Percentiles rank a stretch among this genome's conserved stretches.
Evolutionary conservation across 2,888 invertebrate genomes (phyloP).

Genomic region (Tipula unca): DNA sequence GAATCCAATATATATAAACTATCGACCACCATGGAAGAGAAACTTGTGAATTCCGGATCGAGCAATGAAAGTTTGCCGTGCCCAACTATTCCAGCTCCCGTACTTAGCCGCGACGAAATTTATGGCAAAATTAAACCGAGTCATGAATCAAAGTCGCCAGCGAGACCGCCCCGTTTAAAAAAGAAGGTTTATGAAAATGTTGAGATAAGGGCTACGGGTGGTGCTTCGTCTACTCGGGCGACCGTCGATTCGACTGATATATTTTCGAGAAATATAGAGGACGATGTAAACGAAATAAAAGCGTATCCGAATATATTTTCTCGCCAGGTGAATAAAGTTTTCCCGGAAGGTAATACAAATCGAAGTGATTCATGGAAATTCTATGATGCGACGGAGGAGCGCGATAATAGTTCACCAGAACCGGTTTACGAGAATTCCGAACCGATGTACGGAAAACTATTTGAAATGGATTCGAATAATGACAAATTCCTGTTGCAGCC

Average conservation of each 20-base stretch:
- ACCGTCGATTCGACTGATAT: constrained; percentile 36
- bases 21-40: not conserved
- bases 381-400: constrained; percentile 30
- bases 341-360: constrained; percentile 29
- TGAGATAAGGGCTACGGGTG: constrained; percentile 30
- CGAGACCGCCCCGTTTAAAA: constrained; percentile 33
- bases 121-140: constrained; percentile 31
- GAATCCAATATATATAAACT: constrained; percentile 21
- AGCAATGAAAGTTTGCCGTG: constrained; percentile 31
- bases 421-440: constrained; percentile 40
- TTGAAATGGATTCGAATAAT: constrained; percentile 34
- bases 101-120: constrained; percentile 27
- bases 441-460: constrained; percentile 38
- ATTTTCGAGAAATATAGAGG: constrained; percentile 28
- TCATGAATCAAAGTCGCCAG: constrained; percentile 21
- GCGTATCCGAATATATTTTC: constrained; percentile 18
- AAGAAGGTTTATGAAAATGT: constrained; percentile 36
- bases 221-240: constrained; percentile 27
- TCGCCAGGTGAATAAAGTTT: constrained; percentile 27
- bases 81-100: constrained; percentile 38
- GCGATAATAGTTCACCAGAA: constrained; percentile 31
- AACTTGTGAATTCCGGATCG: not conserved
- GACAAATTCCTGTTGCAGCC: not conserved
- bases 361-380: constrained; percentile 41
- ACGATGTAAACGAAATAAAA: not conserved